Evolutionary conservation across 1,140 invertebrate species (phyloP).

Genomic region (Periplaneta americana): DNA sequence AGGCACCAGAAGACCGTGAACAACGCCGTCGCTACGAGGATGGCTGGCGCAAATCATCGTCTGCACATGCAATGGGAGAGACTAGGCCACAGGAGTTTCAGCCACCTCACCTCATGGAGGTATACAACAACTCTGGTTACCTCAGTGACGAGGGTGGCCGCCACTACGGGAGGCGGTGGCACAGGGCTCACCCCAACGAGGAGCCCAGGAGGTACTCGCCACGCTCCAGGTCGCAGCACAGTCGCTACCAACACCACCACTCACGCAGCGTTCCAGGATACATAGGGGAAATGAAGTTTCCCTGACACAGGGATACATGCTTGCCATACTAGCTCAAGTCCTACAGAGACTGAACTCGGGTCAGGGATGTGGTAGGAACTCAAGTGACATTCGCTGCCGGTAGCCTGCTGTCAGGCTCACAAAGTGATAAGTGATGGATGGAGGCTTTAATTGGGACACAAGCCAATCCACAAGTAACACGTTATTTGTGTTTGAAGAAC

Average conservation of each 20-base stretch:
- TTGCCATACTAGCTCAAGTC: background rate
- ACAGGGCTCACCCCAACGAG: constrained; percentile 7
- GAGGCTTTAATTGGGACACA: too few species aligned
- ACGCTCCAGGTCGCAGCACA: constrained; percentile 50
- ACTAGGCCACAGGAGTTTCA: constrained; percentile 47
- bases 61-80: constrained; percentile 34
- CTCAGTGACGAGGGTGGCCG: constrained; percentile 27
- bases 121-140: constrained; percentile 33
- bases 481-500: too few species aligned
- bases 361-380: too few species aligned
- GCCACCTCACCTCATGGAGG: constrained; percentile 29
- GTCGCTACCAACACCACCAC: constrained; percentile 37
- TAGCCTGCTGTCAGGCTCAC: too few species aligned
- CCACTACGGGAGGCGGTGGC: background rate
- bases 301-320: constrained; percentile 34
- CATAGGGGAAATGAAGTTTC: constrained; percentile 52
- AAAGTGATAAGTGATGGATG: too few species aligned
- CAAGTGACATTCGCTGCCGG: too few species aligned
- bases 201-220: constrained; percentile 15
- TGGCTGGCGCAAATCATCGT: constrained; percentile 61
- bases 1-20: constrained; percentile 50
- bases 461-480: too few species aligned
- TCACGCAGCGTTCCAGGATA: constrained; percentile 37
- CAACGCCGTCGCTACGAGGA: constrained; percentile 54
- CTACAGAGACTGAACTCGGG: too few species aligned